A percentile compares a stretch with the other conserved stretches of the same genome.
Conservation (phyloP, 1,140 invertebrate species). For the Holotrichia oblita region DNA sequence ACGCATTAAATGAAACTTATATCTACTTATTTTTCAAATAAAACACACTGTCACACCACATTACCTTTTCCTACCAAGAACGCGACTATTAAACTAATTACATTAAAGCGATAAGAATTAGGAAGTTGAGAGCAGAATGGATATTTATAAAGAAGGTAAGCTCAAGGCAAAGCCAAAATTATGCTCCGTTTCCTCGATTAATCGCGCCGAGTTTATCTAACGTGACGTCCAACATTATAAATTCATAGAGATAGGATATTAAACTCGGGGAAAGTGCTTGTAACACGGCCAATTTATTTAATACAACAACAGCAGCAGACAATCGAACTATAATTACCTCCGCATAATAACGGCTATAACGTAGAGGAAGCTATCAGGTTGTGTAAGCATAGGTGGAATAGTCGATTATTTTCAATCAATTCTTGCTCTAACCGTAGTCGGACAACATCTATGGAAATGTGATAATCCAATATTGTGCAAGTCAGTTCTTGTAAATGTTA, state of each 20-base stretch:
- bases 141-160: no score
- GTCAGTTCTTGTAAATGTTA: no score
- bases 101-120: no score
- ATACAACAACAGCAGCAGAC: slow-evolving; percentile 4
- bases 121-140: no score
- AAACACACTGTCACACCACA: no score
- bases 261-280: slow-evolving; percentile 15
- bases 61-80: no score
- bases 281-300: slow-evolving; percentile 17
- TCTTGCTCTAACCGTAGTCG: not conserved
- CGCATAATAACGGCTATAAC: not conserved
- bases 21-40: no score
- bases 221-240: slow-evolving; percentile 14
- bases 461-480: not conserved
- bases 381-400: slow-evolving; percentile 1
- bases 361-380: not conserved
- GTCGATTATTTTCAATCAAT: not conserved
- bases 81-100: no score
- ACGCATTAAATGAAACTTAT: no score
- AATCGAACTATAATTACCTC: slow-evolving; percentile 16
- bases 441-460: not conserved
- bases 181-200: not conserved
- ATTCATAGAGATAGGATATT: slow-evolving; percentile 1
- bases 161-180: not conserved
- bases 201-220: not conserved